Base-by-base conservation (phyloP, 2,888 invertebrate species). In the Ophion obscuratus region DNA sequence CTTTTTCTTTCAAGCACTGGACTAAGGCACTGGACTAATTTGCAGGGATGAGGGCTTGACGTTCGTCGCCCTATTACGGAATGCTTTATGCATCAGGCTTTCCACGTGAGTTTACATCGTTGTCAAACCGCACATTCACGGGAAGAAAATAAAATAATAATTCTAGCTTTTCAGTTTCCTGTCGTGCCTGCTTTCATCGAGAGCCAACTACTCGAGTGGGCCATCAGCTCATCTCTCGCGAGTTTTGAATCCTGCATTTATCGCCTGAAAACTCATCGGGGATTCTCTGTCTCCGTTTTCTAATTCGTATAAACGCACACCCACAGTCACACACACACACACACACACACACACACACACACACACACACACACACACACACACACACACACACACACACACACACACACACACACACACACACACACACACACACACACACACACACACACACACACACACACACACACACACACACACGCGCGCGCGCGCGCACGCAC, bases 81-180 rank as follows among this genome's bases (percentile, higher is more conserved):
- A 59, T 1, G 27, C 9, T 67, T 53, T 27, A n/a, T 81, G 24
- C 70, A 31, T 81, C 44, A 61, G 31, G 67, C 27, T 82, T 78
- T 83, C 75, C 62, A 82, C 73, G 78, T 78, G 71, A 84, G 62
- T 77, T 73, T 78, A 77, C 62, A 57, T 73, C 74, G 53, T 68
- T 68, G 59, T 81, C 73, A 20, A 75, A 62, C 53, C 77, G 62
- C 74, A 67, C 47, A 47, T 59, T 71, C n/a, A 62, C 17, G 2
- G 10, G 20, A 36, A 73, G 73, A 59, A 59, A 59, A 71, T 31
- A 59, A 73, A 57, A 57, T 10, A 20, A 11, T 14, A 31, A 9
- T 31, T 20, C 57, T 27, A 27, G 31, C 31, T 59, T 73, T 73
- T 77, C 73, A 64, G 57, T 77, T 67, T 27, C 61, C 62, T 57